Base-by-base conservation (phyloP, 2,113 vertebrate species). In the Gymnogyps californianus region DNA sequence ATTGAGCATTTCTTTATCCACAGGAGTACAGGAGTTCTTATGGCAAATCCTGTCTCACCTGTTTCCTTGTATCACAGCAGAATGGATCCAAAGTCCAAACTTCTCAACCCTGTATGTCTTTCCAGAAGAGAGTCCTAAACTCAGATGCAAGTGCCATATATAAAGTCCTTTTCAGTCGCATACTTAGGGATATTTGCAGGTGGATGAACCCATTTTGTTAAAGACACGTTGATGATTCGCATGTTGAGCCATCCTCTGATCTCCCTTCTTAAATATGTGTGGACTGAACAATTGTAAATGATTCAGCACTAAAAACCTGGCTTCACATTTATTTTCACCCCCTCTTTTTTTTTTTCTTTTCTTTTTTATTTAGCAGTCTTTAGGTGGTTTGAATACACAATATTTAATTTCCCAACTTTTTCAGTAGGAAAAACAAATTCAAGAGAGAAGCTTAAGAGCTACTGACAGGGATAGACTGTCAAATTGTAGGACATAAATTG, bases 291-390 rank as follows among this genome's bases (percentile, higher is more conserved):
- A 44, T 38, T 59, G 67, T 26, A 67, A 87, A 77, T 3, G 0
- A 65, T 54, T 71, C 31, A 36, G 6, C 11, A 61, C 13, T 42
- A 25, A 55, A 62, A 11, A 66, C 1, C 7, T 34, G 24, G 2
- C 2, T 67, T 70, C 20, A 15, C 2, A 10, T 24, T 36, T 65
- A 6, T 36, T 77, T 72, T 46, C 12, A 22, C 3, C 10, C 2
- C 1, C 1, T 0, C 2, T 12, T 25, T 57, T 31, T 28, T 42
- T 18, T 5, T 5, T 54, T 29, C 18, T 1, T 24, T 28, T 13
- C 4, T 19, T 44, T 46, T 34, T 62, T 18, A 8, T 40, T 47
- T 57, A 40, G 2, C 6, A n/a, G 11, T 24, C 16, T 55, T n/a
- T n/a, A 62, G 5, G 4, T 62, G 11, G 9, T 67, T 88, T 79